Conservation (phyloP, 2,113 vertebrate genomes). For the Ranitomeya variabilis region DNA sequence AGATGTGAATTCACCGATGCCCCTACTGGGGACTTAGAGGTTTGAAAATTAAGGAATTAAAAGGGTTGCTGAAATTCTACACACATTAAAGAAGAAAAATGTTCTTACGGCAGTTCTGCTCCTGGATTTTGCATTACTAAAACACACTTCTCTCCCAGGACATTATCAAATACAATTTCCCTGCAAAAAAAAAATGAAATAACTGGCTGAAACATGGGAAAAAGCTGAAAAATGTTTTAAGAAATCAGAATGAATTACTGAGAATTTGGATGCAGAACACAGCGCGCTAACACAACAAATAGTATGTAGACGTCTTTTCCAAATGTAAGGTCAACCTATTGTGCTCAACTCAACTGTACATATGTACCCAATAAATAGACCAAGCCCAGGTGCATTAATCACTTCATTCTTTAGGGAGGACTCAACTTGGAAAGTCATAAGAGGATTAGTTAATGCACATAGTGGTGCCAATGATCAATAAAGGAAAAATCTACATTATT, state of each 20-base stretch:
- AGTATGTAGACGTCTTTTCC: not conserved
- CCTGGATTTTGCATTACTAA: constrained; percentile 36
- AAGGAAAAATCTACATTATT: not conserved
- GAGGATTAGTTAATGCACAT: not conserved
- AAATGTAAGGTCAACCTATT: not conserved
- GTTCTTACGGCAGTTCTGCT: constrained; percentile 2
- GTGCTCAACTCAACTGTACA: constrained; percentile 4
- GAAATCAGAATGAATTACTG: constrained; percentile 18
- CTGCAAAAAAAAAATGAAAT: not conserved
- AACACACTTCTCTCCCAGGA: constrained; percentile 33
- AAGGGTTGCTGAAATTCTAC: constrained; percentile 25
- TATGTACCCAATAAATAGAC: not conserved
- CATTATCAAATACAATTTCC: constrained; percentile 17
- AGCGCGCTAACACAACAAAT: not conserved
- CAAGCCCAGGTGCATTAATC: not conserved
- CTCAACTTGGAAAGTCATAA: not conserved
- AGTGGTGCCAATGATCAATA: not conserved
- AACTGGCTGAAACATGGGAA: constrained; percentile 5
- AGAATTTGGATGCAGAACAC: not conserved
- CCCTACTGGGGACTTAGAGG: not conserved
- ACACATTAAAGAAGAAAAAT: constrained; percentile 35
- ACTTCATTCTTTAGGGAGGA: not conserved
- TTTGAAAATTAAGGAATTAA: constrained; percentile 31
- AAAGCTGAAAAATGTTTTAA: constrained; percentile 24
- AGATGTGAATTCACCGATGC: not conserved